Conservation (phyloP, 2,797 vertebrate species). For the Sternarchorhynchus goeldii region DNA sequence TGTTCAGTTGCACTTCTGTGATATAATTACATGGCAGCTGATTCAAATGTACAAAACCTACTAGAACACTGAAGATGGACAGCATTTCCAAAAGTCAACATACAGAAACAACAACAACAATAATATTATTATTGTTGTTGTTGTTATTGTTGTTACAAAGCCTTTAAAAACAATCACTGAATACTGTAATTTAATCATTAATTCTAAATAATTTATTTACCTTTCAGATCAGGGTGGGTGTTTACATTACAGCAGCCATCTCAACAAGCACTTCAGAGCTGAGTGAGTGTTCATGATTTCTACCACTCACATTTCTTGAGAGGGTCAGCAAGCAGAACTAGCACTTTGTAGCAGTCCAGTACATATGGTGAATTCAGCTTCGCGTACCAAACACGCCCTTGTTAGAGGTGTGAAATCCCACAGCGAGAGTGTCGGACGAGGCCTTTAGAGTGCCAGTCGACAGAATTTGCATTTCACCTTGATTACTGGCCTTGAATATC, state of each 20-base stretch:
- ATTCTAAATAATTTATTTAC: not conserved
- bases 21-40: not conserved
- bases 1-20: constrained; percentile 1
- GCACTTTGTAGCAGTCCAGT: not conserved
- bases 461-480: constrained; percentile 35
- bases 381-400: not conserved
- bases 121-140: too few relatives aligned
- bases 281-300: not conserved
- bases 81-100: too few relatives aligned
- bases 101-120: too few relatives aligned
- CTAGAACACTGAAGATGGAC: not conserved
- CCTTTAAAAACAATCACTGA: too few relatives aligned
- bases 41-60: not conserved
- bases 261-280: not conserved
- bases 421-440: not conserved
- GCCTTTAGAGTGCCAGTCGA: constrained; percentile 15
- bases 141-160: too few relatives aligned
- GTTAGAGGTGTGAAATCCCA: constrained; percentile 15
- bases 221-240: not conserved
- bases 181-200: not conserved
- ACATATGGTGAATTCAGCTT: not conserved
- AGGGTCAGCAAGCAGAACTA: too few relatives aligned
- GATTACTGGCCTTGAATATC: constrained; percentile 22
- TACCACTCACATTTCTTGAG: not conserved
- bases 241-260: not conserved